Evolutionary conservation across 2,113 vertebrate genomes (phyloP).

Genomic region (Gobius niger): DNA sequence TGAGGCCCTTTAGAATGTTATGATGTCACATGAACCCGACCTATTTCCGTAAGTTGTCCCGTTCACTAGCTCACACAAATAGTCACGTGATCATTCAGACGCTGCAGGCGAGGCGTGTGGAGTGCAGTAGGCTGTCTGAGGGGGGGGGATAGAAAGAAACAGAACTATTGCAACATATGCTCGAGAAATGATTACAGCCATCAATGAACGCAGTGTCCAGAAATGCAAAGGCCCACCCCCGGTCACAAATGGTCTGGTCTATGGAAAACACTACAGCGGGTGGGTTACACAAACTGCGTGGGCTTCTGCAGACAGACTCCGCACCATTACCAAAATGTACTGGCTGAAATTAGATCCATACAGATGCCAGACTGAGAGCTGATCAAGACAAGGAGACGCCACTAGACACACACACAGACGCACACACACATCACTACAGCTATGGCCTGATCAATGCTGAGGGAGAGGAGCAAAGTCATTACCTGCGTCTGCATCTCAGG

Average conservation of each 20-base stretch:
- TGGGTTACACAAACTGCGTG: slow-evolving; percentile 28
- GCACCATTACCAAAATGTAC: slow-evolving; percentile 77
- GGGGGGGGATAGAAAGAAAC: too few relatives aligned
- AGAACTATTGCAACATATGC: too few relatives aligned
- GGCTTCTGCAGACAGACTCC: slow-evolving; percentile 38
- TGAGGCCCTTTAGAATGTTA: too few relatives aligned
- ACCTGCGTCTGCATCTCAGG: slow-evolving; percentile 74
- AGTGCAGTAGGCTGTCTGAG: too few relatives aligned
- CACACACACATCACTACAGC: slow-evolving; percentile 41
- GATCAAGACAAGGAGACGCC: slow-evolving; percentile 81
- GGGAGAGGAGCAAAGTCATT: slow-evolving; percentile 77
- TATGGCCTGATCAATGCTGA: slow-evolving; percentile 76
- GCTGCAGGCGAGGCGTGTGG: too few relatives aligned
- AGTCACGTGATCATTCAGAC: too few relatives aligned
- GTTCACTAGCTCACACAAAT: too few relatives aligned
- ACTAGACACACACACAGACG: slow-evolving; percentile 62
- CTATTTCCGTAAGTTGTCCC: too few relatives aligned
- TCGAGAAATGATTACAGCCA: too few relatives aligned
- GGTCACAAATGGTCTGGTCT: slow-evolving; percentile 25
- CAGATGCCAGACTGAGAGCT: slow-evolving; percentile 78
- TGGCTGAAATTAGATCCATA: slow-evolving; percentile 79
- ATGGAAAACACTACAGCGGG: slow-evolving; percentile 35
- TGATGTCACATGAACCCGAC: too few relatives aligned
- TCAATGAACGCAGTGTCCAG: too few relatives aligned
- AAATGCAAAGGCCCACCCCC: neutral